phyloP scores from a whole-genome alignment of 2,113 vertebrate genomes.

The Saguinus midas region DNA sequence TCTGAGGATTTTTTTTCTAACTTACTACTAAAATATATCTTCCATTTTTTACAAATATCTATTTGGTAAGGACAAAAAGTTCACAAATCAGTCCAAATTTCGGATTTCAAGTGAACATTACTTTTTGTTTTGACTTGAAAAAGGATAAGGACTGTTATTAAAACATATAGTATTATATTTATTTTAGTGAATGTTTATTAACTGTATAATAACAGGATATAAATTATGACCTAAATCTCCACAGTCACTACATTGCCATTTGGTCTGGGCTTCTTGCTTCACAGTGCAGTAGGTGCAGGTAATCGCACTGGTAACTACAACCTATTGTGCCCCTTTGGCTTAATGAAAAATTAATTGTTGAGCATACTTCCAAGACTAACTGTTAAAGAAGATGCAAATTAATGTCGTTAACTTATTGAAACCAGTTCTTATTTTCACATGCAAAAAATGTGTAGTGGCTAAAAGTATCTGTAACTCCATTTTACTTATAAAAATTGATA shows the following conservation, averaged over 20 bases:
- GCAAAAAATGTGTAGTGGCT: not conserved
- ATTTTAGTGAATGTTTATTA: not conserved
- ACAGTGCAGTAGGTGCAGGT: not conserved
- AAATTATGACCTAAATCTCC: not conserved
- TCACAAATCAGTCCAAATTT: not conserved
- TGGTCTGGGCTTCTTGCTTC: not conserved
- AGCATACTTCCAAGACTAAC: not conserved
- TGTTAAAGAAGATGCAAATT: not conserved
- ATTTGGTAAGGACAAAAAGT: not conserved
- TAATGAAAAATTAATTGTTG: not conserved
- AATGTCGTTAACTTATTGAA: not conserved
- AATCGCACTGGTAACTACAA: not conserved
- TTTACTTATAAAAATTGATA: not conserved
- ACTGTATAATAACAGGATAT: not conserved
- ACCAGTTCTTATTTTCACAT: not conserved
- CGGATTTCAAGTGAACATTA: not conserved
- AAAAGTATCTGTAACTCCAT: not conserved
- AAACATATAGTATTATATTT: not conserved
- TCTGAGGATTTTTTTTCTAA: not conserved
- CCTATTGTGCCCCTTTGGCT: not conserved
- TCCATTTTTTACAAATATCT: not conserved
- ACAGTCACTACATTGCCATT: not conserved
- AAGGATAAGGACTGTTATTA: not conserved
- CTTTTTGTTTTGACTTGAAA: not conserved
- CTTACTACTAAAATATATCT: not conserved